Evolutionary conservation across 2,888 invertebrate genomes (phyloP), one percentile per base, ranked within the genome.

Genomic region (Ectemnius cavifrons): DNA sequence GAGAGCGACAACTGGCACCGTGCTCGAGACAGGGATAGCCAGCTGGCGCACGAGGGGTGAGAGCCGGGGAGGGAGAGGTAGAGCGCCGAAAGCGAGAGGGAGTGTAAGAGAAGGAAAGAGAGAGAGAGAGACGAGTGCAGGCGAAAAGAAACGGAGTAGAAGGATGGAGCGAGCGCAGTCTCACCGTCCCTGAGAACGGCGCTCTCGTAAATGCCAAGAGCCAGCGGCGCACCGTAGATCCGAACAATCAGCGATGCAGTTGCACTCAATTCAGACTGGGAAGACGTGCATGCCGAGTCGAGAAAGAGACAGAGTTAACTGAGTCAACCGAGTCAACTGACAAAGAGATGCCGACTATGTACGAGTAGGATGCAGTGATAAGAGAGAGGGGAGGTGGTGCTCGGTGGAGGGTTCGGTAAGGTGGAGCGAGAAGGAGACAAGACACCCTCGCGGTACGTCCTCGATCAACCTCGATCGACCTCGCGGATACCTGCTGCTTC

Each of bases 51-150:
- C 37, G 52, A 52, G 52, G 27, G n/a, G 67, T 28, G 70, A 67
- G 57, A 45, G 66, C 27, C 27, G 64, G 62, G 28, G 46, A 47
- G 14, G 56, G 56, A 63, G 66, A 23, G 28, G 66, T 6, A n/a
- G 6, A 27, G 63, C 37, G 27, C 16, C 13, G 16, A 16, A 16
- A 23, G 56, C 62, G 13, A 14, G 8, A 46, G 28, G 14, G 18
- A 20, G 20, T 11, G 23, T 16, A 28, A 28, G 23, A 70, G 60
- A 58, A 49, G 66, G 62, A 58, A 45, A 49, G 57, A 71, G 28
- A 6, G 58, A 23, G 23, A 23, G 23, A 23, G 2, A 23, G 23
- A 2, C 23, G 23, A 23, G 3, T 23, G 23, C 23, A 23, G 23
- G 23, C 23, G 23, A 23, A 23, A 23, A 23, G 23, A 23, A 23